Percentiles rank a stretch among this genome's conserved stretches.
Evolutionary conservation across 2,113 vertebrate genomes (phyloP).

Genomic region (Panthera tigris): DNA sequence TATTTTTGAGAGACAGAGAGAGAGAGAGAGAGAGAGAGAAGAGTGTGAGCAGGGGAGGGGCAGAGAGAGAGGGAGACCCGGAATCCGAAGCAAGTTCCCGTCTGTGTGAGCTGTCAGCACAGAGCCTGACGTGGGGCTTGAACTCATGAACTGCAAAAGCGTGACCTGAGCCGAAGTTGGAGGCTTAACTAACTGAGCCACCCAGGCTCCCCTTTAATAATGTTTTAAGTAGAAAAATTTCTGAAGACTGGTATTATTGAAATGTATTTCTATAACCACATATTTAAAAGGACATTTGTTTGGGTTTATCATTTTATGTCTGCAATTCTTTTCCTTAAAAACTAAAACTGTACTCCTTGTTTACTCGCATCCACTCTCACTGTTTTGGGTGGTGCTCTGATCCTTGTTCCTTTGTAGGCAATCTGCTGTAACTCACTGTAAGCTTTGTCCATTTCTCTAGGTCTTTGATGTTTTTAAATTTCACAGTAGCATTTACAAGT

Average conservation of each 20-base stretch:
- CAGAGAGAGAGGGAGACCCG: no score
- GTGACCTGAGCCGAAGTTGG: no score
- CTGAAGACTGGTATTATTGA: neutral
- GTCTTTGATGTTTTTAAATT: neutral
- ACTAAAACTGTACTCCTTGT: neutral
- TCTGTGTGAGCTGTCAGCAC: no score
- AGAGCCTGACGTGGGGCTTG: no score
- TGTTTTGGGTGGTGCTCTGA: neutral
- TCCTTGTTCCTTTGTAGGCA: neutral
- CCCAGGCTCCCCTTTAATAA: no score
- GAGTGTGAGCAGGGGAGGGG: no score
- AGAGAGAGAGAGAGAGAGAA: no score
- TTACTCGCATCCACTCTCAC: neutral
- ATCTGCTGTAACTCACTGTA: neutral
- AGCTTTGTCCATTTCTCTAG: neutral
- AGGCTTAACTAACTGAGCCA: no score
- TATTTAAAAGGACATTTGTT: neutral
- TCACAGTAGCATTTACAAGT: neutral
- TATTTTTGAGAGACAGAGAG: no score
- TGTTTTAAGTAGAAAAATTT: neutral
- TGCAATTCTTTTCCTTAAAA: neutral
- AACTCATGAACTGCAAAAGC: no score
- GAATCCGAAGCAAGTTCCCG: no score
- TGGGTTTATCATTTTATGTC: neutral
- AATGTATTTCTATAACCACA: neutral